These are phyloP conservation scores for Limnodromus scolopaceus DNA, from an alignment of 2,797 vertebrate species.

Conservation along the genomic window DNA sequence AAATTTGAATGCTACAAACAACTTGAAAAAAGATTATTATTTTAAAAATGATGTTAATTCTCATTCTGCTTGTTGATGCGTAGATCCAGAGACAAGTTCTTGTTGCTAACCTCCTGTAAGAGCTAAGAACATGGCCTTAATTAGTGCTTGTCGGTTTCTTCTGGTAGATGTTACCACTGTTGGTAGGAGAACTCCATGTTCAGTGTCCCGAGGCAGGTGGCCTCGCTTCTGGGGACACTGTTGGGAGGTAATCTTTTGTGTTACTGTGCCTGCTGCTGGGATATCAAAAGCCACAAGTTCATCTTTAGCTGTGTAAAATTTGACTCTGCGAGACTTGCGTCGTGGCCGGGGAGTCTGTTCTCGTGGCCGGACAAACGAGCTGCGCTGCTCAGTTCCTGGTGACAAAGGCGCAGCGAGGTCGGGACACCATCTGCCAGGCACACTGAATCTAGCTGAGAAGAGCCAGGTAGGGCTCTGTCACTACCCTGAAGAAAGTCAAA, in stretches of 20 bases:
- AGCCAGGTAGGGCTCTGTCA: not conserved
- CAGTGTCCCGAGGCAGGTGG: not conserved
- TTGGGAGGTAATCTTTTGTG: not conserved
- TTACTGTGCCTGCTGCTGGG: not conserved
- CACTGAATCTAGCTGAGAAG: not conserved
- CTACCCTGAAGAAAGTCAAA: not conserved
- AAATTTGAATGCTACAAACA: not conserved
- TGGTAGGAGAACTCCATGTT: not conserved
- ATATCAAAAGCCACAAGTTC: not conserved
- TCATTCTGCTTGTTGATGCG: not conserved
- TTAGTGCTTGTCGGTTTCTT: not conserved
- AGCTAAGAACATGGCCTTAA: not conserved
- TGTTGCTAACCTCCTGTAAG: not conserved
- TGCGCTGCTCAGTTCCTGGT: not conserved
- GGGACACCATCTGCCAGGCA: not conserved
- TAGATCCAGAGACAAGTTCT: not conserved
- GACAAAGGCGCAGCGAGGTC: not conserved
- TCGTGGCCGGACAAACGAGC: fast-evolving
- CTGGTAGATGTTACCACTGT: not conserved
- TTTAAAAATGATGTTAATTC: not conserved
- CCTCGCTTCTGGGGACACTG: not conserved
- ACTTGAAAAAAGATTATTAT: not conserved
- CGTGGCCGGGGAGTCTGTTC: not conserved
- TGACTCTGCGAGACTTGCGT: not conserved
- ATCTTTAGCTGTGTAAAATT: not conserved